Evolutionary conservation across 2,888 invertebrate species (phyloP).

Genomic region (Steromphala cineraria): DNA sequence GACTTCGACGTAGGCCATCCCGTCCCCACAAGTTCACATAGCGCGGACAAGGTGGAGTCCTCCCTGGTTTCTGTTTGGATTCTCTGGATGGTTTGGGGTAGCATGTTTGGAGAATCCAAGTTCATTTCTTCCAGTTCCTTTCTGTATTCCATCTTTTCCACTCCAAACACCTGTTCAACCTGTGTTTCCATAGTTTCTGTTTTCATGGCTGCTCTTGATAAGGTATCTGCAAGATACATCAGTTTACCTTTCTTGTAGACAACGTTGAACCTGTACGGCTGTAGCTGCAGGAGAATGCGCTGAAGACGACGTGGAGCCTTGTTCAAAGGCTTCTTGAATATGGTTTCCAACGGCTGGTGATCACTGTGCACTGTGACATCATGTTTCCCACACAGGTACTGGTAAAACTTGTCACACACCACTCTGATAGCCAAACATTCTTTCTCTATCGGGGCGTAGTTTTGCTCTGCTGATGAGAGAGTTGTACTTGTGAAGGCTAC

Average conservation of each 20-base stretch:
- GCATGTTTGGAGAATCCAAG: too few relatives aligned
- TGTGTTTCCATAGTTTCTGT: too few relatives aligned
- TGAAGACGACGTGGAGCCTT: not conserved
- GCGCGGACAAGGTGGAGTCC: too few relatives aligned
- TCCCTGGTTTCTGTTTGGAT: too few relatives aligned
- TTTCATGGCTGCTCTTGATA: not conserved
- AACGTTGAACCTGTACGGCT: not conserved
- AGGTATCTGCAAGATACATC: not conserved
- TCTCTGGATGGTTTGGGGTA: too few relatives aligned
- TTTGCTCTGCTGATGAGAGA: not conserved
- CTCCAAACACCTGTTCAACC: too few relatives aligned
- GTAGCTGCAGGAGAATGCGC: not conserved
- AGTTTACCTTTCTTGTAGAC: not conserved
- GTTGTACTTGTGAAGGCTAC: not conserved
- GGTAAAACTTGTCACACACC: not conserved
- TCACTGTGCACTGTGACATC: not conserved
- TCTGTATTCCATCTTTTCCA: too few relatives aligned
- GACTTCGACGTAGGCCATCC: too few relatives aligned
- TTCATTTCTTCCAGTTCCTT: too few relatives aligned
- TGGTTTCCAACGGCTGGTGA: not conserved
- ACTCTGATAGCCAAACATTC: not conserved
- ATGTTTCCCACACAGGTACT: not conserved
- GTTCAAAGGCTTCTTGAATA: not conserved
- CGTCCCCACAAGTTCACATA: too few relatives aligned
- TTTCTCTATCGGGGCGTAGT: not conserved